These are phyloP conservation scores for Dioctria linearis DNA, from an alignment of 2,888 invertebrate genomes.

Conservation along the genomic window DNA sequence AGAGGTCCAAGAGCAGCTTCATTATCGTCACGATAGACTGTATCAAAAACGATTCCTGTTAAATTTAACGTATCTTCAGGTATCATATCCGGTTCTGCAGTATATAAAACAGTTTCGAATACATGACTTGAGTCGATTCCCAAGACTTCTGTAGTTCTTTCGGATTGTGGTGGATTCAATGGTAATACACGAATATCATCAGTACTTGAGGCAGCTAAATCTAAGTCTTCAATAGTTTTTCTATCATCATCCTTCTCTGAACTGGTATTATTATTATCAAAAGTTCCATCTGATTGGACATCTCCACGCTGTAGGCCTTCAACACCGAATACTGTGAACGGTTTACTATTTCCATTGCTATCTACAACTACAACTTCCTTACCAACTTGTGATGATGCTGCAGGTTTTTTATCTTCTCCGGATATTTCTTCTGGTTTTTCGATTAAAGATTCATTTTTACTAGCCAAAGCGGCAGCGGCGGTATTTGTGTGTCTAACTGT, in stretches of 20 bases:
- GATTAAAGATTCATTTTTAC: not conserved
- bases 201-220: slow-evolving; percentile 67
- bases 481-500: slow-evolving; percentile 54
- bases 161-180: not conserved
- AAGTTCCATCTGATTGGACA: slow-evolving; percentile 56
- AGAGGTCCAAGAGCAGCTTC: not conserved
- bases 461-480: not conserved
- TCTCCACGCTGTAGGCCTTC: slow-evolving; percentile 71
- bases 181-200: slow-evolving; percentile 57
- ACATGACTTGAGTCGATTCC: slow-evolving; percentile 7
- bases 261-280: slow-evolving; percentile 31
- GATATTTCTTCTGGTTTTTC: slow-evolving; percentile 1
- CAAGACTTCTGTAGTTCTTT: slow-evolving; percentile 28
- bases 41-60: slow-evolving; percentile 40
- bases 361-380: slow-evolving; percentile 59
- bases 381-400: slow-evolving; percentile 50
- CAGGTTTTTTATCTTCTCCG: not conserved
- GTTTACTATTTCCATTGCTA: slow-evolving; percentile 58
- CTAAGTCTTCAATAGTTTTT: slow-evolving; percentile 59
- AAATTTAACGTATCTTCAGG: slow-evolving; percentile 7
- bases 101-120: slow-evolving; percentile 48
- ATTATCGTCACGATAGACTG: slow-evolving; percentile 38
- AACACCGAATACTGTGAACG: slow-evolving; percentile 71
- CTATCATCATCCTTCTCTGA: slow-evolving; percentile 38
- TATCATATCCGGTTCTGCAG: slow-evolving; percentile 10